Evolutionary conservation across 2,888 invertebrate genomes (phyloP).

Genomic region (Cenopis cana): DNA sequence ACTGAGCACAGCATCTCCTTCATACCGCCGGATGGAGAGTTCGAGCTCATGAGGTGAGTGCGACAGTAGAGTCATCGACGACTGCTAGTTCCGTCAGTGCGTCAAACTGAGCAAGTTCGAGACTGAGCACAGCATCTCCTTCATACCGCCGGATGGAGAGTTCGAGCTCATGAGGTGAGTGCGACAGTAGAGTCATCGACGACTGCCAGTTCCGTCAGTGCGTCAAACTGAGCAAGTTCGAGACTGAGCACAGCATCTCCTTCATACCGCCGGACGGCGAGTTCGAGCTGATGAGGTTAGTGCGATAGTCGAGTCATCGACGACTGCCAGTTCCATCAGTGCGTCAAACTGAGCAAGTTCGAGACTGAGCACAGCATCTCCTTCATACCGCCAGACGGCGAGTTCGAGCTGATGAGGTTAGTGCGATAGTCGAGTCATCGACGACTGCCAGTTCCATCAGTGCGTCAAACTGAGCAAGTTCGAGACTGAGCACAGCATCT

Average conservation of each 20-base stretch:
- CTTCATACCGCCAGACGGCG: slow-evolving; percentile 99
- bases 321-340: slow-evolving; percentile 99
- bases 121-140: slow-evolving; percentile 99
- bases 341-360: slow-evolving; percentile 99
- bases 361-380: slow-evolving; percentile 99
- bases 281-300: slow-evolving; percentile 98
- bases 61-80: slow-evolving; percentile 95
- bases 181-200: slow-evolving; percentile 93
- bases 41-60: slow-evolving; percentile 61
- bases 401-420: slow-evolving; percentile 99
- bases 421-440: slow-evolving; percentile 91
- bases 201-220: slow-evolving; percentile 99
- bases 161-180: slow-evolving; percentile 76
- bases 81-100: slow-evolving; percentile 99
- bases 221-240: slow-evolving; percentile 99
- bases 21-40: slow-evolving; percentile 99
- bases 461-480: slow-evolving; percentile 99
- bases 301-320: slow-evolving; percentile 94
- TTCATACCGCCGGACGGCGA: slow-evolving; percentile 99
- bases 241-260: slow-evolving; percentile 99
- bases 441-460: slow-evolving; percentile 99
- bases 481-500: slow-evolving; percentile 99
- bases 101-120: slow-evolving; percentile 99
- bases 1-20: slow-evolving; percentile 99
- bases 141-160: slow-evolving; percentile 99